Conservation (phyloP, 2,113 vertebrate genomes). For the Cinclus cinclus region DNA sequence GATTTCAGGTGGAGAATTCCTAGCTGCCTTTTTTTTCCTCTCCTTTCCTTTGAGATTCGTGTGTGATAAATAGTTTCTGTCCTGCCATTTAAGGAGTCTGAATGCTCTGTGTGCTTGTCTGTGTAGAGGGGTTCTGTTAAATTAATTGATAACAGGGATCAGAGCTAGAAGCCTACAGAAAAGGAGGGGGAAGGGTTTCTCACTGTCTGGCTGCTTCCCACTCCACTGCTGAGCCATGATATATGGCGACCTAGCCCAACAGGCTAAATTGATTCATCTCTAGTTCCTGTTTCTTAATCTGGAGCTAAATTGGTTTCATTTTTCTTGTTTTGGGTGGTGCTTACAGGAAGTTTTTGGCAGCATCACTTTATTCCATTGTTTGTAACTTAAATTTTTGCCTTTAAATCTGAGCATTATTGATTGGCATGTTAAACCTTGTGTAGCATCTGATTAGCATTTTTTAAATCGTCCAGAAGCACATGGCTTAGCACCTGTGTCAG, state of each 20-base stretch:
- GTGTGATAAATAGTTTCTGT: conserved; percentile 71
- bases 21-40: not conserved
- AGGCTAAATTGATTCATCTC: conserved; percentile 84
- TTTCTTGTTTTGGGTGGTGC: conserved; percentile 79
- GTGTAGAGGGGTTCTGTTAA: conserved; percentile 55
- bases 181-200: conserved; percentile 63
- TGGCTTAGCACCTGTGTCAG: conserved; percentile 68
- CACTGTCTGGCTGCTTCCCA: conserved; percentile 66
- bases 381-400: conserved; percentile 70
- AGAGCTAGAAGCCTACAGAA: conserved; percentile 70
- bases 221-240: conserved; percentile 75
- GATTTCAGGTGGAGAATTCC: conserved; percentile 41
- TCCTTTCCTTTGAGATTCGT: conserved; percentile 40
- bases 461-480: conserved; percentile 55
- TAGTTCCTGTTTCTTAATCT: conserved; percentile 88
- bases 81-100: conserved; percentile 65
- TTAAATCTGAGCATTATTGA: conserved; percentile 63
- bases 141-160: conserved; percentile 86
- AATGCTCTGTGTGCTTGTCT: conserved; percentile 68
- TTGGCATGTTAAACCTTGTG: conserved; percentile 40
- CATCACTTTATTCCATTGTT: conserved; percentile 69
- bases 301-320: conserved; percentile 89
- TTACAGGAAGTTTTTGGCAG: conserved; percentile 75
- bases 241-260: conserved; percentile 78
- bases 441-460: conserved; percentile 68